These are phyloP conservation scores for Sialia sialis DNA, from an alignment of 2,113 vertebrate species.

Conservation along the genomic window DNA sequence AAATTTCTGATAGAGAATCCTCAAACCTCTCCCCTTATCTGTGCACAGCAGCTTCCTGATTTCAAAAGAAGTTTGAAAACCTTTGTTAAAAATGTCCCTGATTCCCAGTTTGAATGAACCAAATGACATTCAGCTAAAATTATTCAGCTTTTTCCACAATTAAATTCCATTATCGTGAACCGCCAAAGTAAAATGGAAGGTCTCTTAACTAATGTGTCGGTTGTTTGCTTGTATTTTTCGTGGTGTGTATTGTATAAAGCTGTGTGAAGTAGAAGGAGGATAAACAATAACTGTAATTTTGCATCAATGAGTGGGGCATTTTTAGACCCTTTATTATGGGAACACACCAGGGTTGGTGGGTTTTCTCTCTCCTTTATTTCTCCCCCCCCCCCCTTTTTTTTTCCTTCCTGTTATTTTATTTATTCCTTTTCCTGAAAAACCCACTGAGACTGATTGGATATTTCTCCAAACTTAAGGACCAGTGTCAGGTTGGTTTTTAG, in stretches of 20 bases:
- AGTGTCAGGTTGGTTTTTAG: neutral
- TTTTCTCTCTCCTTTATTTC: neutral
- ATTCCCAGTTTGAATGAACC: constrained; percentile 80
- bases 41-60: constrained; percentile 75
- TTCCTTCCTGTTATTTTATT: neutral
- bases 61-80: constrained; percentile 84
- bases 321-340: constrained; percentile 56
- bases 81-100: constrained; percentile 82
- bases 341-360: neutral
- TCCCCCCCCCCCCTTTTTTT: accelerated
- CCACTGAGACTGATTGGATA: constrained; percentile 7
- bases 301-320: constrained; percentile 35
- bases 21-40: constrained; percentile 81
- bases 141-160: constrained; percentile 77
- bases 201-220: constrained; percentile 74
- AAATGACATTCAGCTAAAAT: constrained; percentile 82
- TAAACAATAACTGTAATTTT: constrained; percentile 65
- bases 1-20: constrained; percentile 83
- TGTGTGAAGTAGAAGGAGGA: constrained; percentile 52
- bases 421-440: neutral
- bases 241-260: constrained; percentile 48
- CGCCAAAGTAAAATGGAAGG: constrained; percentile 74
- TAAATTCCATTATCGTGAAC: constrained; percentile 78
- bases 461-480: constrained; percentile 30
- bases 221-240: constrained; percentile 66